A percentile compares a stretch with the other conserved stretches of the same genome.
phyloP scores from a whole-genome alignment of 2,113 vertebrate species.

The Pangasianodon hypophthalmus region DNA sequence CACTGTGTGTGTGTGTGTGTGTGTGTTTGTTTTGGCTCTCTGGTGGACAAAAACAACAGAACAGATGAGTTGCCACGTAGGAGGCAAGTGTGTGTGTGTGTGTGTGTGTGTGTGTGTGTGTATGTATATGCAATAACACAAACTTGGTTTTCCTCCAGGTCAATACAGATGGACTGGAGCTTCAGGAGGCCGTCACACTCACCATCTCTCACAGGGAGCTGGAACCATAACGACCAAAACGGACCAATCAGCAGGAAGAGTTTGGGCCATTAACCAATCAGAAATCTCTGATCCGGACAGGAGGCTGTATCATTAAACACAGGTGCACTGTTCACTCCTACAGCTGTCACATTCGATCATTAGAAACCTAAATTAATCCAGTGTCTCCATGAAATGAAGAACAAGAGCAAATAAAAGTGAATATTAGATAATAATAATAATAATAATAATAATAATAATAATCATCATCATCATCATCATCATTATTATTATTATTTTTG shows the following conservation, averaged over 20 bases:
- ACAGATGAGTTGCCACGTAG: conserved; percentile 58
- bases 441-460: background rate
- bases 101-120: background rate
- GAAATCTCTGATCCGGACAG: background rate
- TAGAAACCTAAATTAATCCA: background rate
- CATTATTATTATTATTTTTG: no score
- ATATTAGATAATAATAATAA: background rate
- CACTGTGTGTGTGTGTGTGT: background rate
- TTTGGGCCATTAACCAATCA: background rate
- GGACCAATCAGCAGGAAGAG: conserved; percentile 16
- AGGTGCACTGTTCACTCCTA: conserved; percentile 1
- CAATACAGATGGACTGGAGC: conserved; percentile 58
- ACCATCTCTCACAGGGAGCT: conserved; percentile 31
- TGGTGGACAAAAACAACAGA: conserved; percentile 26
- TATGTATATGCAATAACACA: background rate
- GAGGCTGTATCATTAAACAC: background rate
- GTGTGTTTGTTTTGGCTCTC: background rate
- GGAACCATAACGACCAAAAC: conserved; percentile 27
- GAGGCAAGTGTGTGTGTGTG: conserved; percentile 27
- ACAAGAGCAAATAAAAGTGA: background rate
- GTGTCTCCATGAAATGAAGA: background rate
- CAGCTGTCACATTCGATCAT: background rate
- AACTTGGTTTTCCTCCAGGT: conserved; percentile 58
- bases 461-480: no score
- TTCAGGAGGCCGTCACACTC: conserved; percentile 58